phyloP scores from a whole-genome alignment of 2,113 vertebrate genomes.

The Pogonocichla stellata region DNA sequence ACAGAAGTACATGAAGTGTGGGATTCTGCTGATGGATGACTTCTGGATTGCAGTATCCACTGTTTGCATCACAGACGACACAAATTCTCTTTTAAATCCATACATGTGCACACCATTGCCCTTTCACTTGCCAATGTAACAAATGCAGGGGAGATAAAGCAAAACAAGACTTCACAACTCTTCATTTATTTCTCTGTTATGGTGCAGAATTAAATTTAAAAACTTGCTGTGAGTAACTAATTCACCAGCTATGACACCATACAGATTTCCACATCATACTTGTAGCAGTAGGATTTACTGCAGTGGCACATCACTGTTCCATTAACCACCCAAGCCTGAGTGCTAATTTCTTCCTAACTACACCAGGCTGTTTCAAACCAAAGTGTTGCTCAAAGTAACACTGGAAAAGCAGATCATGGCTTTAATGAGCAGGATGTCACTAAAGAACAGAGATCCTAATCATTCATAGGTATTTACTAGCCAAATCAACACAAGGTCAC shows the following conservation, averaged over 20 bases:
- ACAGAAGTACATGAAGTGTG: accelerated
- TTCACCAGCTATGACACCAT: background rate
- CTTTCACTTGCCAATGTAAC: background rate
- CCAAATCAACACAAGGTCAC: background rate
- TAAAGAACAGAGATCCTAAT: background rate
- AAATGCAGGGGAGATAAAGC: background rate
- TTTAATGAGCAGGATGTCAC: background rate
- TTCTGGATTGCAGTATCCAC: background rate
- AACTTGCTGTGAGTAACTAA: background rate
- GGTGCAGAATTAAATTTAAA: background rate
- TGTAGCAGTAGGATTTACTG: background rate
- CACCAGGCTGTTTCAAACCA: background rate
- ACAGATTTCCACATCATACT: background rate
- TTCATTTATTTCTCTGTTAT: background rate
- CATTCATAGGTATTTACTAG: background rate
- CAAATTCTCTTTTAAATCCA: background rate
- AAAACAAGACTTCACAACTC: background rate
- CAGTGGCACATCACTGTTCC: background rate
- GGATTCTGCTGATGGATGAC: background rate
- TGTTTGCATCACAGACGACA: background rate
- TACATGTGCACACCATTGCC: accelerated
- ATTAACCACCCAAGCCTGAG: background rate
- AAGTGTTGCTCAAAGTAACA: background rate
- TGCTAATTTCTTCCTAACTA: background rate
- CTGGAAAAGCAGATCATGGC: background rate